Evolutionary conservation across 2,888 invertebrate genomes (phyloP).

Genomic region (Laspeyria flexula): DNA sequence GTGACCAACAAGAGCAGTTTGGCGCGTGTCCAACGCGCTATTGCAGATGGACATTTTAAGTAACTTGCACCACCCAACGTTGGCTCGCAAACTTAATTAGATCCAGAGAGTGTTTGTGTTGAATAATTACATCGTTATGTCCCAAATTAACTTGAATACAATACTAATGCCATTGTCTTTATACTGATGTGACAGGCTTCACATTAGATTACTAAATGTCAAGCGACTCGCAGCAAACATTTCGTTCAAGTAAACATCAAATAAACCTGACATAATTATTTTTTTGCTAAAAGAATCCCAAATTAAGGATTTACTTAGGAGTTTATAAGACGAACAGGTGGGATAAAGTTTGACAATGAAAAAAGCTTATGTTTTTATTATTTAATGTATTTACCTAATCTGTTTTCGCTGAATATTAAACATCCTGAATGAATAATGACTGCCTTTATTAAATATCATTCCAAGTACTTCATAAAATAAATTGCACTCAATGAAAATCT

Average conservation of each 20-base stretch:
- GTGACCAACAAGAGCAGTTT: constrained; percentile 28
- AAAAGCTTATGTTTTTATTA: not conserved
- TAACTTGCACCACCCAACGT: constrained; percentile 25
- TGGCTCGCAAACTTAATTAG: constrained; percentile 19
- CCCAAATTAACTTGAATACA: constrained; percentile 13
- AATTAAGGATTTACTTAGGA: constrained; percentile 7
- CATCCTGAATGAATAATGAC: not conserved
- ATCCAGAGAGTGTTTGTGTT: constrained; percentile 10
- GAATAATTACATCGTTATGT: constrained; percentile 19
- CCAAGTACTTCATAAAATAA: too few relatives aligned
- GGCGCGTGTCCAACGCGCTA: constrained; percentile 58
- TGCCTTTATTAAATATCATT: too few relatives aligned
- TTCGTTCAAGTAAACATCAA: constrained; percentile 1
- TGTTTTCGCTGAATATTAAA: not conserved
- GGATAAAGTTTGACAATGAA: constrained; percentile 1
- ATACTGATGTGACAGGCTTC: constrained; percentile 11
- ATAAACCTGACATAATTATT: constrained; percentile 4
- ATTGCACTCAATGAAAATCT: not conserved
- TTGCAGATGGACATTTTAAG: constrained; percentile 54
- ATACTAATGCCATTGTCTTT: constrained; percentile 13
- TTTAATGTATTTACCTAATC: not conserved
- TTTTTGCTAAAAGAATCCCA: not conserved
- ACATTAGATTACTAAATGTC: constrained; percentile 8
- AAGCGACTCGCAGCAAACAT: not conserved
- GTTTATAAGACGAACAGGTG: not conserved